Base-by-base conservation (phyloP, 92 coral and sea anemone genomes). In the Palythoa grandis region DNA sequence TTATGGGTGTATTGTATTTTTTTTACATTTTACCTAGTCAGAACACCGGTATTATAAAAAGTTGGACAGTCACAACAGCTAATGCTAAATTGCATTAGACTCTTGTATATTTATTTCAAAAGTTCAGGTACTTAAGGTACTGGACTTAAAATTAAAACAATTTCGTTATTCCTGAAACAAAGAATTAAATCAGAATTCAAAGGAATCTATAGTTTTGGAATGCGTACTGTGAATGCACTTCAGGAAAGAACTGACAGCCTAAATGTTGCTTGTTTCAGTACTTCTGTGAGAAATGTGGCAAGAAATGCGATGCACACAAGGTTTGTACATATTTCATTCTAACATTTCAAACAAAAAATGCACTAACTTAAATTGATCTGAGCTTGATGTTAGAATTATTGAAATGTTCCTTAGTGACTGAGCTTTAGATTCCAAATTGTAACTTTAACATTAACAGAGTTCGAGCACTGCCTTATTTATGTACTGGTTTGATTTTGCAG, bases 261-360 rank as follows among this genome's bases (percentile, higher is more conserved):
- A 24, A 8, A 4, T 52, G 9, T 52, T 52, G 1, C 16, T 22
- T 84, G 19, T 83, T 79, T 53, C 86, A 96, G 99, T 96, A 96
- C 75, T 95, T 93, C 77, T 96, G 99, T 85, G 99, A 96, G 82
- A 96, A 95, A 77, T 96, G 99, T 86, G 91, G 94, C 84, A 87
- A 95, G 87, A 93, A 95, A 82, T 95, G 98, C 82, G 95, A 96
- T 91, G 99, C 99, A 35, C 97, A 92, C 58, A 96, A 96, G 98
- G 99, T 92, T 56, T 25, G 79, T 74, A 70, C 61, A 11, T 65
- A 24, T 11, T 83, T 11, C 6, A 3, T 22, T n/a, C 47, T 69
- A 37, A 69, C 47, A 10, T 15, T 35, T 69, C 10, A 10, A 3
- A 3, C 1, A 25, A 69, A 35, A 2, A 29, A 24, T 11, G 15